Evolutionary conservation across 2,888 invertebrate genomes (phyloP).

Genomic region (Plagiodera versicolora): DNA sequence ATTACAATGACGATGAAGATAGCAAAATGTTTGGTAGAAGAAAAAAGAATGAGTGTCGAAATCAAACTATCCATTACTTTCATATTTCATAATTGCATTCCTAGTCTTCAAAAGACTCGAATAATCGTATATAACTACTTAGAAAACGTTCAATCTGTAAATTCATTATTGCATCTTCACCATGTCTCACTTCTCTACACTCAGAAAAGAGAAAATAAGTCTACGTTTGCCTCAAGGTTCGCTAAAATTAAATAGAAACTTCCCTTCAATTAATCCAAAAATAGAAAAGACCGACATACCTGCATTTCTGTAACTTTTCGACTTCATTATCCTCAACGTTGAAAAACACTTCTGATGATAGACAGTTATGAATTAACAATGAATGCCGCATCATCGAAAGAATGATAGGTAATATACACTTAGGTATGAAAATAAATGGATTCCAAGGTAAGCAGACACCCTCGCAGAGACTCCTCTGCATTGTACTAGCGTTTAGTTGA

Average conservation of each 20-base stretch:
- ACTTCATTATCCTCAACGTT: neutral
- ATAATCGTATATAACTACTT: too few relatives aligned
- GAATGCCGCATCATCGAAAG: neutral
- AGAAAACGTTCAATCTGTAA: neutral
- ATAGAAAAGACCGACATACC: neutral
- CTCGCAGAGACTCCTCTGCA: slow-evolving; percentile 27
- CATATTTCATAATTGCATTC: too few relatives aligned
- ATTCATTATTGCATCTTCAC: neutral
- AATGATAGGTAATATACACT: too few relatives aligned
- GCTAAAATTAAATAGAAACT: neutral
- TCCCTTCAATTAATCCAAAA: slow-evolving; percentile 1
- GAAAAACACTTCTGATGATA: neutral
- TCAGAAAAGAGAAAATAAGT: neutral
- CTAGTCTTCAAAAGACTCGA: too few relatives aligned
- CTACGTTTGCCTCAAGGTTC: neutral
- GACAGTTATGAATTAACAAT: neutral
- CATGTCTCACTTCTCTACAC: too few relatives aligned
- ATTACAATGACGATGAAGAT: too few relatives aligned
- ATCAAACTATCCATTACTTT: too few relatives aligned
- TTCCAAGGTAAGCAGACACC: slow-evolving; percentile 28
- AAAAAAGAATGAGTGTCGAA: too few relatives aligned
- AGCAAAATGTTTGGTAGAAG: too few relatives aligned
- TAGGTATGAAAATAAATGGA: slow-evolving; percentile 14
- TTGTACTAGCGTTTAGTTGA: slow-evolving; percentile 4
- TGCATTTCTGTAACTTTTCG: neutral